Percentiles rank a stretch among this genome's conserved stretches.
phyloP scores from a whole-genome alignment of 2,113 vertebrate genomes.

The Spheniscus mendiculus region DNA sequence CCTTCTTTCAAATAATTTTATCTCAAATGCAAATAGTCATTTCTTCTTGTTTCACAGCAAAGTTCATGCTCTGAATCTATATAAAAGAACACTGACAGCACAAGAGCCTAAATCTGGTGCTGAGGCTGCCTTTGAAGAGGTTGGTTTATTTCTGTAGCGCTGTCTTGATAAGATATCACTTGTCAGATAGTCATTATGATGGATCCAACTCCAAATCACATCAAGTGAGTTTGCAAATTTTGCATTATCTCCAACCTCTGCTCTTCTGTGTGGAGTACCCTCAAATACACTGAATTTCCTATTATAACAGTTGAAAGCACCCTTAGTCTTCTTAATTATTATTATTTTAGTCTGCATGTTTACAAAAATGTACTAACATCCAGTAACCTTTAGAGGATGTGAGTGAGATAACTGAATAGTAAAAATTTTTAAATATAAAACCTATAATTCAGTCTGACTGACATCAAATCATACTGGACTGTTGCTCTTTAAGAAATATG shows the following conservation, averaged over 20 bases:
- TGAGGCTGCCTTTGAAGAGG: neutral
- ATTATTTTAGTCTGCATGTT: neutral
- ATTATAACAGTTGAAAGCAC: neutral
- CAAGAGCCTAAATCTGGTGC: neutral
- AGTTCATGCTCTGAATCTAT: constrained; percentile 20
- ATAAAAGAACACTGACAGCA: neutral
- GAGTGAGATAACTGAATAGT: constrained; percentile 5
- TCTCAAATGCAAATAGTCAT: constrained; percentile 49
- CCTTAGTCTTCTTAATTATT: neutral
- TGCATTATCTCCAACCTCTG: neutral
- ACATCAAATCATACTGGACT: neutral
- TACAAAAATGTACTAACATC: neutral
- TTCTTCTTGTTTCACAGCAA: constrained; percentile 36
- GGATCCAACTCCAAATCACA: neutral
- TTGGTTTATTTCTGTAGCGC: neutral
- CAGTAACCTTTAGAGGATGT: constrained; percentile 37
- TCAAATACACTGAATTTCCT: neutral
- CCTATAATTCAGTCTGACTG: constrained; percentile 57
- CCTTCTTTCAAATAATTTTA: constrained; percentile 39
- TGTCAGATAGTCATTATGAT: neutral
- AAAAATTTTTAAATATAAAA: constrained; percentile 35
- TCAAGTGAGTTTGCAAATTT: neutral
- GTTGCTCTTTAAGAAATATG: constrained; percentile 59
- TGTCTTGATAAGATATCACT: neutral
- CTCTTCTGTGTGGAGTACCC: neutral